Evolutionary conservation across 2,113 vertebrate genomes (phyloP), one percentile per base, ranked within the genome.

Genomic region (Elgaria multicarinata): DNA sequence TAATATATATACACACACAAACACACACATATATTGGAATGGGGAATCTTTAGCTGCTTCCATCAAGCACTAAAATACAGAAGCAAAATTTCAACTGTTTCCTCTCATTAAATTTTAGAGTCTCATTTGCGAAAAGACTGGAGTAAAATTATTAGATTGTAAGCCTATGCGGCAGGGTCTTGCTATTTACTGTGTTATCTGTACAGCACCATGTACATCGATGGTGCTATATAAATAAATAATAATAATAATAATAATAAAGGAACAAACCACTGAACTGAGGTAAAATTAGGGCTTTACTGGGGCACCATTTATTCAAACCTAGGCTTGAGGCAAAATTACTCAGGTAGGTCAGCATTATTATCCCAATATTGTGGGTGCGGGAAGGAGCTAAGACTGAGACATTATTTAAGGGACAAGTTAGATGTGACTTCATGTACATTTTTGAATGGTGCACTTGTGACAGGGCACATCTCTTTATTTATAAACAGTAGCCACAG

Each of bases 41-140:
- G 62, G 92, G 67, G 93, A 93, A 93, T 92, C 6, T 93, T 94
- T 95, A 88, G 50, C n/a, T 87, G 44, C 33, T 89, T 94, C 80
- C 77, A 89, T 82, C 50, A 92, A 88, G 91, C 93, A 71, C 46
- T 92, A 88, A 67, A 46, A 72, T 83, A 92, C 36, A 0, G 72
- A 92, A 92, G 55, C 14, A 89, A 64, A 20, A 89, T 87, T 94
- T 92, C 86, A 93, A 6, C 84, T 92, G 58, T 91, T 83, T 26
- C 14, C 24, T 93, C 64, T 92, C 4, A 26, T 72, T 72, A 83
- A 85, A 13, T 71, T 85, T 62, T 91, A 84, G 39, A 93, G 80
- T 71, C 31, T 86, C 62, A 84, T 90, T 90, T 90, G 39, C 10
- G 24, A 39, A 78, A 26, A 4, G 12, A 78, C 1, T 46, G 44